phyloP scores from a whole-genome alignment of 2,888 invertebrate genomes.

The Steinernema carpocapsae region DNA sequence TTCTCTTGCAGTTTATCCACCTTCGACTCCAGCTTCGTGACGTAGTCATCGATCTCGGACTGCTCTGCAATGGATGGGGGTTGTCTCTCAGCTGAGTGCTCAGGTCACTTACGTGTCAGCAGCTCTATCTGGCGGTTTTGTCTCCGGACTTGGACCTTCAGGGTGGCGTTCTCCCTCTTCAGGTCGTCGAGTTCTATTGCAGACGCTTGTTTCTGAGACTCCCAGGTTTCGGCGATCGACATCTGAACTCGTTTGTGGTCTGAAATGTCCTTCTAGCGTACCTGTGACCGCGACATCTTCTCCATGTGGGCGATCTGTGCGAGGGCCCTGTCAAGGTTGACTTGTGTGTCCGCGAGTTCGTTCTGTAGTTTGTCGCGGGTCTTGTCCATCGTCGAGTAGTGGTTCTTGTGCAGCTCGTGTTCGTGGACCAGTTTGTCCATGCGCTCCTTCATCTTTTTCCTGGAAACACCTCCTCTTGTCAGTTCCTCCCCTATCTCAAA shows the following conservation, averaged over 20 bases:
- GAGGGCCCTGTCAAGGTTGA: constrained; percentile 58
- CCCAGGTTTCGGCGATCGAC: constrained; percentile 59
- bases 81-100: background rate
- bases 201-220: constrained; percentile 55
- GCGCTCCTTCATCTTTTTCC: constrained; percentile 56
- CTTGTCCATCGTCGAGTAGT: constrained; percentile 50
- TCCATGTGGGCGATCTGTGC: constrained; percentile 57
- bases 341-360: constrained; percentile 50
- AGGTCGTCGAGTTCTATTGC: constrained; percentile 56
- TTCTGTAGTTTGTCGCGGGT: constrained; percentile 53
- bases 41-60: constrained; percentile 45
- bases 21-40: constrained; percentile 46
- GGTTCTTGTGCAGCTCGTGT: constrained; percentile 49
- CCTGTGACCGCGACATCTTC: constrained; percentile 58
- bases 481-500: constrained; percentile 7
- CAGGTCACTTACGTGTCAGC: constrained; percentile 52
- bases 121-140: constrained; percentile 64
- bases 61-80: constrained; percentile 41
- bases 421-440: constrained; percentile 55
- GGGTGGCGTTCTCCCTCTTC: constrained; percentile 61
- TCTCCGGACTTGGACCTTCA: constrained; percentile 60
- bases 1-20: constrained; percentile 43
- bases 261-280: constrained; percentile 28
- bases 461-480: constrained; percentile 39
- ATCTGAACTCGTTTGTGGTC: constrained; percentile 42